Evolutionary conservation across 2,797 vertebrate species (phyloP).

Genomic region (Ptychadena robeensis): DNA sequence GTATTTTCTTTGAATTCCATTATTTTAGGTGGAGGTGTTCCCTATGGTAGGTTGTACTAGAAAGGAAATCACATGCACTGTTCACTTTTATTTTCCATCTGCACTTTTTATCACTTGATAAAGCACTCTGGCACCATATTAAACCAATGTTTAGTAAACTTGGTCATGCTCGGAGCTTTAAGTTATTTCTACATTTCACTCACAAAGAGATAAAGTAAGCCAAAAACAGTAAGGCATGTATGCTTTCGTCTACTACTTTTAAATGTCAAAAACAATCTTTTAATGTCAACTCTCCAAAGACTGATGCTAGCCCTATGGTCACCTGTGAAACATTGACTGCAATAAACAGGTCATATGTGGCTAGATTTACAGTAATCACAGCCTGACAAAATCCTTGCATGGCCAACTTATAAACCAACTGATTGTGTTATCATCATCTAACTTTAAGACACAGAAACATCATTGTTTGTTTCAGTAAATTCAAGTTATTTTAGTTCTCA

Average conservation of each 20-base stretch:
- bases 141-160: not conserved
- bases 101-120: constrained; percentile 30
- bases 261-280: too few relatives aligned
- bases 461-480: too few relatives aligned
- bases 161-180: not conserved
- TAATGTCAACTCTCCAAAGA: too few relatives aligned
- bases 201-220: too few relatives aligned
- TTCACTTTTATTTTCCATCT: constrained; percentile 15
- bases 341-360: too few relatives aligned
- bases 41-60: constrained; percentile 68
- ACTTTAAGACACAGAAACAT: not conserved
- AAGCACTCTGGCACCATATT: not conserved
- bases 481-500: too few relatives aligned
- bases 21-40: constrained; percentile 68
- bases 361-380: too few relatives aligned
- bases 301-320: too few relatives aligned
- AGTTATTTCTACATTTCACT: too few relatives aligned
- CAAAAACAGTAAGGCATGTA: too few relatives aligned
- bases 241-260: too few relatives aligned
- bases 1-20: constrained; percentile 53
- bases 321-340: too few relatives aligned
- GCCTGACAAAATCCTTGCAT: not conserved
- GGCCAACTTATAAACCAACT: not conserved
- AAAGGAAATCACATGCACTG: constrained; percentile 42
- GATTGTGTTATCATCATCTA: not conserved